Base-by-base conservation (phyloP, 92 coral and sea anemone species). In the Pocillopora meandrina region DNA sequence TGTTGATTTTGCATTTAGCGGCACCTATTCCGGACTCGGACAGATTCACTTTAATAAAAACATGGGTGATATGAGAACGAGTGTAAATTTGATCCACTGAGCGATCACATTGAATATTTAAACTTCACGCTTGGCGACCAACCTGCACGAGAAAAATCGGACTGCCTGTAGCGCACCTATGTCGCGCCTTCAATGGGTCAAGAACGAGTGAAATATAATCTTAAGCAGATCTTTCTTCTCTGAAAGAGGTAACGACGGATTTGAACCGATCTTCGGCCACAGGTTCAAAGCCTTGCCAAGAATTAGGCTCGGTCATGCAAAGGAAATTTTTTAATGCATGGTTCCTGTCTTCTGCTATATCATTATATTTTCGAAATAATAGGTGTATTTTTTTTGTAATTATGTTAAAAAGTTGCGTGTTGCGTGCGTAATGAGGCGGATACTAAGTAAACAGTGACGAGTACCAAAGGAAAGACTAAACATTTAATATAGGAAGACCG, bases 111-210 rank as follows among this genome's bases (percentile, higher is more conserved):
- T 35, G 85, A 81, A 79, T 79, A 66, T 64, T 56, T 20, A 52
- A 64, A 64, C n/a, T 81, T 58, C 77, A 80, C 56, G 84, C 75
- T n/a, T 49, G 36, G 67, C 65, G 74, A 70, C 74, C 68, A 81
- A 57, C 77, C 34, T 75, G 69, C 76, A 56, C 21, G 36, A 9
- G 34, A 63, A 49, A 18, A n/a, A 17, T 34, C 42, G 75, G 58
- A 16, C 76, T 42, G 68, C 85, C 69, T 8, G 34, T 63, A 10
- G 77, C 16, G 79, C 34, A 56, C 47, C 59, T 23, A 20, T 13
- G 56, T 26, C 52, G 52, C 52, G 42, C 23, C 17, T 12, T 3
- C 4, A 81, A 81, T 68, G 12, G 69, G 52, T 81, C 58, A 58
- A 17, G 85, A 23, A 69, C 56, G 71, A 56, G 72, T 63, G 60